A percentile compares a stretch with the other conserved stretches of the same genome.
Evolutionary conservation across 2,113 vertebrate species (phyloP).

Genomic region (Etheostoma spectabile): DNA sequence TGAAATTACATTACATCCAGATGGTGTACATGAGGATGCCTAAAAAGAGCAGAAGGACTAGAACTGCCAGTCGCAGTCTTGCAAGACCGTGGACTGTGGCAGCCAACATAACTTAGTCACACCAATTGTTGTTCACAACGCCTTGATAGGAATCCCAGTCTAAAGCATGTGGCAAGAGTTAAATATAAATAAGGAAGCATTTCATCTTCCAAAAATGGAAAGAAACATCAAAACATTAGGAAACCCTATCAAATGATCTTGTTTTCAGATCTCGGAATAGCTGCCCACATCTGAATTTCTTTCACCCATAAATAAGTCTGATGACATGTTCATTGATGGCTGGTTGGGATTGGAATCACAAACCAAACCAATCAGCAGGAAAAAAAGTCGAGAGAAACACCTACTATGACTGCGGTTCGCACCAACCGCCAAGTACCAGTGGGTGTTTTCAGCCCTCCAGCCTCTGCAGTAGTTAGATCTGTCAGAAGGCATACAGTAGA

Average conservation of each 20-base stretch:
- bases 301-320: background rate
- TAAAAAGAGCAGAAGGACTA: conserved; percentile 17
- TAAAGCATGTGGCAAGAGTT: conserved; percentile 5
- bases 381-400: background rate
- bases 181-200: conserved; percentile 6
- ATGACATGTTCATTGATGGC: background rate
- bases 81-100: conserved; percentile 16
- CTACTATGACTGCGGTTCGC: background rate
- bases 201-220: background rate
- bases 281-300: background rate
- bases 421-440: background rate
- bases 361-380: background rate
- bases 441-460: background rate
- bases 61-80: conserved; percentile 10
- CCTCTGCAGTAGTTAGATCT: background rate
- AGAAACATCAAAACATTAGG: background rate
- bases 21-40: background rate
- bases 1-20: background rate
- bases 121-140: conserved; percentile 13
- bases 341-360: background rate
- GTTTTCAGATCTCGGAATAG: background rate
- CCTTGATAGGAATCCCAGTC: conserved; percentile 26
- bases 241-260: background rate
- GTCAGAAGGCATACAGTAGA: background rate
- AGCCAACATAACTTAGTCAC: conserved; percentile 11